phyloP scores from a whole-genome alignment of 1,140 invertebrate genomes.

The Aleiodes sp. region DNA sequence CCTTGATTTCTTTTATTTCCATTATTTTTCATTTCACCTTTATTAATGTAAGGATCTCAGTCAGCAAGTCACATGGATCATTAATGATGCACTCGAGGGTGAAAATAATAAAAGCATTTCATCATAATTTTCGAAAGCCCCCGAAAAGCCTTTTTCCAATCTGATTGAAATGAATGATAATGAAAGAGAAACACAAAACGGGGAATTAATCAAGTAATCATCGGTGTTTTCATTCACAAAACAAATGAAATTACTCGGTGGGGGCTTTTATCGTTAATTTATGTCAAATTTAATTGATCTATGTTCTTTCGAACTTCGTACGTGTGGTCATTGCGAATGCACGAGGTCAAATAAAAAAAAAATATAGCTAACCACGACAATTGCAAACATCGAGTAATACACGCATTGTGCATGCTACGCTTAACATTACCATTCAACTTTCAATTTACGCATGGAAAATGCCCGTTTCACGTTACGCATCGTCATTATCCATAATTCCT shows the following conservation, averaged over 20 bases:
- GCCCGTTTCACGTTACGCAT: background rate
- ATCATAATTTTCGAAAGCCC: background rate
- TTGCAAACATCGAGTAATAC: no score
- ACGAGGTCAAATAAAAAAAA: no score
- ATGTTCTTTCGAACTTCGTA: no score
- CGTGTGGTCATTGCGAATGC: no score
- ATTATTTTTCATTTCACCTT: background rate
- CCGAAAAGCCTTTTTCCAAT: background rate
- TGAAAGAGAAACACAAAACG: no score
- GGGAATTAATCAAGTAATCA: no score
- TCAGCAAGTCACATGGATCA: background rate
- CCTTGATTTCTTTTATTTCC: slow-evolving; percentile 17
- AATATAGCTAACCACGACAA: no score
- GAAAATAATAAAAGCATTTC: slow-evolving; percentile 20
- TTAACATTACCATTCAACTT: slow-evolving; percentile 2
- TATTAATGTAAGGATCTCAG: slow-evolving; percentile 43
- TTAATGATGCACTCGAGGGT: background rate
- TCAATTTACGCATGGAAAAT: slow-evolving; percentile 16
- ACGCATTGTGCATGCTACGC: background rate
- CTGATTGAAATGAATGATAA: no score
- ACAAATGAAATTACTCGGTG: no score
- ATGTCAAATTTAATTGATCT: no score
- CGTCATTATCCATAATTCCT: slow-evolving; percentile 3
- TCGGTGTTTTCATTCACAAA: no score
- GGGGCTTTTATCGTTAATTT: no score